Evolutionary conservation across 2,888 invertebrate species (phyloP), one percentile per base, ranked within the genome.

Genomic region (Sipha maydis): DNA sequence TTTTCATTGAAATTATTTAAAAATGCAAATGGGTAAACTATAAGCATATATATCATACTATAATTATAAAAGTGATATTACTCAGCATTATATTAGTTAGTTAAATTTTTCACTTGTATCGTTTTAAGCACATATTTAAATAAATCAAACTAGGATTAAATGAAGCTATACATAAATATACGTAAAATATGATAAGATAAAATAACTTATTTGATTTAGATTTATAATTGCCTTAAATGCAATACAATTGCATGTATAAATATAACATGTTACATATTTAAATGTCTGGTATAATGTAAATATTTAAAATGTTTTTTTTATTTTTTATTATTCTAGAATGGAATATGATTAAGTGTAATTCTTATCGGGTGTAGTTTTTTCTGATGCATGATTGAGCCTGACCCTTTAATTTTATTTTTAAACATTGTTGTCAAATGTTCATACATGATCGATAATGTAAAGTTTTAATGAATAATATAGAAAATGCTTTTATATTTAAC

Each of bases 101-200:
- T 83, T 83, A 4, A 73, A 73, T 56, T 83, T 54, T 71, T 75
- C 56, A 73, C 56, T 73, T 41, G 38, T 83, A 1, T 48, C 48
- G 48, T 11, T 8, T 48, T 48, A 14, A 48, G 14, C 14, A 48
- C 38, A 54, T 76, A 76, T 76, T 61, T 41, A 61, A 76, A 76
- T 41, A 41, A 61, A 76, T 67, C 61, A 4, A 76, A 41, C 7
- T 38, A 34, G 41, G 84, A 76, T 76, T 84, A 76, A 76, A 17
- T 28, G n/a, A 9, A 38, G 38, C 11, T 21, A 3, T n/a, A 21
- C 25, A 54, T 67, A 67, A 77, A 85, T 8, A 34, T 14, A 34
- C 9, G 41, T 82, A 28, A 48, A 84, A 75, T 19, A 25, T 85
- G 67, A 85, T 77, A 48, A 85, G 77, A 77, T 77, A 76, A 76